These are phyloP conservation scores for Lithodes maja DNA, from an alignment of 2,888 invertebrate species.

Conservation along the genomic window DNA sequence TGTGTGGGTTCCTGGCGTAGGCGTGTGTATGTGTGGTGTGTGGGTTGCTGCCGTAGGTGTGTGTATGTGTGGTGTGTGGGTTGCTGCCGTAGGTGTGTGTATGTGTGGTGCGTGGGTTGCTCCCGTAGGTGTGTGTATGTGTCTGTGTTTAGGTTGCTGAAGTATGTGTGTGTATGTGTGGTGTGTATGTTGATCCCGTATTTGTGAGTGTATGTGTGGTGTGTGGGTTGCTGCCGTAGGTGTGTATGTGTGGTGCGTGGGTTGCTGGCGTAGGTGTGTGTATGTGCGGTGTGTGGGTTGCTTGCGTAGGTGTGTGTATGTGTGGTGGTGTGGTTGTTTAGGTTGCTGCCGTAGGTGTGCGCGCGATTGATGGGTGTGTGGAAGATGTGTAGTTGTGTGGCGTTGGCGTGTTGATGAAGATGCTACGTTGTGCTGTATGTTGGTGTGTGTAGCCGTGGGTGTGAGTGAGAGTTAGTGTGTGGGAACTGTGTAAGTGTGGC, in stretches of 20 bases:
- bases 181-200: not conserved
- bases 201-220: not conserved
- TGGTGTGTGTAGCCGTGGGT: too few relatives aligned
- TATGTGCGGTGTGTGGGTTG: not conserved
- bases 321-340: not conserved
- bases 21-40: not conserved
- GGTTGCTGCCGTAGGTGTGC: too few relatives aligned
- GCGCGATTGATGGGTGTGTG: too few relatives aligned
- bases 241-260: not conserved
- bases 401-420: too few relatives aligned
- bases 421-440: too few relatives aligned
- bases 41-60: not conserved
- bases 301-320: not conserved
- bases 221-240: not conserved
- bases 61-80: too few relatives aligned
- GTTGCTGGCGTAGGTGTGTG: not conserved
- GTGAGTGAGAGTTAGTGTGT: too few relatives aligned
- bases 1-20: not conserved
- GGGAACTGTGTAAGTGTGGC: too few relatives aligned
- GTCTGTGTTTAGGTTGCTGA: not conserved
- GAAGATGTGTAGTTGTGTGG: too few relatives aligned
- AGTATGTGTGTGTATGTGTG: not conserved
- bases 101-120: not conserved
- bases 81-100: not conserved
- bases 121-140: not conserved